A percentile compares a stretch with the other conserved stretches of the same genome.
Evolutionary conservation across 2,113 vertebrate genomes (phyloP).

Genomic region (Heterochromis multidens): DNA sequence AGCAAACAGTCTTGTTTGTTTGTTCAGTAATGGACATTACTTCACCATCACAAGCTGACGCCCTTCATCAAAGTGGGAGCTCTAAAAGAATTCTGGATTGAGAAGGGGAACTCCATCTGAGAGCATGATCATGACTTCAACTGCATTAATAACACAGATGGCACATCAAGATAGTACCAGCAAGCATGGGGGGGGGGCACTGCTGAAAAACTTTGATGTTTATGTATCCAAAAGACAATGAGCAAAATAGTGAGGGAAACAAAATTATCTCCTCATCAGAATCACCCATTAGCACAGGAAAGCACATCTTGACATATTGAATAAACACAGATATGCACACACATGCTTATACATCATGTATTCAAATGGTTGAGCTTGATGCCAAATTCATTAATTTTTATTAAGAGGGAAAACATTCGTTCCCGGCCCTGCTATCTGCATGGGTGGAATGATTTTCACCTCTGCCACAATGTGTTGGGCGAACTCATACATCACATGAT

Average conservation of each 20-base stretch:
- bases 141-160: slow-evolving; percentile 31
- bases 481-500: slow-evolving; percentile 98
- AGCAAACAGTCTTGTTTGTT: slow-evolving; percentile 56
- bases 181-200: not conserved
- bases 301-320: not conserved
- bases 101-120: slow-evolving; percentile 61
- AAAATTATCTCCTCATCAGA: slow-evolving; percentile 21
- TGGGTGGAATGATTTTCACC: slow-evolving; percentile 99
- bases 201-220: not conserved
- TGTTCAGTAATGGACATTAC: slow-evolving; percentile 59
- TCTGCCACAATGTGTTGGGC: slow-evolving; percentile 98
- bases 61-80: slow-evolving; percentile 58
- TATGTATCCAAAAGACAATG: slow-evolving; percentile 2
- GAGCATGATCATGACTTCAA: slow-evolving; percentile 16
- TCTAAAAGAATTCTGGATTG: slow-evolving; percentile 29
- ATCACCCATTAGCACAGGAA: not conserved
- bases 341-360: not conserved
- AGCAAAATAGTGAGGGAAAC: slow-evolving; percentile 21
- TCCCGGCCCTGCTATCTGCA: slow-evolving; percentile 91
- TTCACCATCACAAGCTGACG: slow-evolving; percentile 56
- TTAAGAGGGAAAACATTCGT: slow-evolving; percentile 95
- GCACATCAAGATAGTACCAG: not conserved
- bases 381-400: slow-evolving; percentile 96
- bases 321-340: slow-evolving; percentile 17
- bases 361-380: slow-evolving; percentile 66